Evolutionary conservation across 1,140 invertebrate genomes (phyloP), one percentile per base, ranked within the genome.

Genomic region (Ooceraea biroi): DNA sequence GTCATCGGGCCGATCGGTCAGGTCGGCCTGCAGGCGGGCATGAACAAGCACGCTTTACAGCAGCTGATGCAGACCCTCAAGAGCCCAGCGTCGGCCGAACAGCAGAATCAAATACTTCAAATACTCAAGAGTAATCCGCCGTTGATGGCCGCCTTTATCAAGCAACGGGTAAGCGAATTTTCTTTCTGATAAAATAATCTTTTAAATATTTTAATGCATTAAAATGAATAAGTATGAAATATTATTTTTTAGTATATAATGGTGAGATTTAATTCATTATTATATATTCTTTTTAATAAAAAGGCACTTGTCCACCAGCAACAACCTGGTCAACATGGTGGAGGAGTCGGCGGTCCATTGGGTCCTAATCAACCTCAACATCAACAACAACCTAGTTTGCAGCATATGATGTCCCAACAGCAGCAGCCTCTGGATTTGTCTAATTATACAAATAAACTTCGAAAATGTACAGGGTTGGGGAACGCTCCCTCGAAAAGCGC

Each of bases 81-180:
- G 89, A 98, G 97, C 90, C 98, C 98, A 17, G 97, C 96, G 78
- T 97, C 97, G n/a, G 97, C 97, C 63, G 98, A 99, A 89, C 98
- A 99, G 91, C 98, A 99, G 91, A 97, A 98, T 91, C 97, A 99
- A 94, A 98, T 99, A 68, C 95, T 99, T 36, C 96, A 97, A 88
- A 98, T 99, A 90, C 96, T 99, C 60, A 99, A 99, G 94, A 97
- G 97, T 61, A 98, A 99, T 95, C 98, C 98, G 60, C 98, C 98
- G 82, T 95, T 99, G 12, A 99, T 99, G 98, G 98, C 98, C 73
- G 98, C 98, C 65, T 99, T 99, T 91, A 98, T 99, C 72, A 98
- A 98, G 93, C 98, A 99, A 94, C 95, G 97, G 95, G 96, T 96
- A 88, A 76, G 85, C 73, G 25, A 7, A 41, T 82, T 12, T 17